Conservation (phyloP, 2,888 invertebrate species). For the Esperia sulphurella region DNA sequence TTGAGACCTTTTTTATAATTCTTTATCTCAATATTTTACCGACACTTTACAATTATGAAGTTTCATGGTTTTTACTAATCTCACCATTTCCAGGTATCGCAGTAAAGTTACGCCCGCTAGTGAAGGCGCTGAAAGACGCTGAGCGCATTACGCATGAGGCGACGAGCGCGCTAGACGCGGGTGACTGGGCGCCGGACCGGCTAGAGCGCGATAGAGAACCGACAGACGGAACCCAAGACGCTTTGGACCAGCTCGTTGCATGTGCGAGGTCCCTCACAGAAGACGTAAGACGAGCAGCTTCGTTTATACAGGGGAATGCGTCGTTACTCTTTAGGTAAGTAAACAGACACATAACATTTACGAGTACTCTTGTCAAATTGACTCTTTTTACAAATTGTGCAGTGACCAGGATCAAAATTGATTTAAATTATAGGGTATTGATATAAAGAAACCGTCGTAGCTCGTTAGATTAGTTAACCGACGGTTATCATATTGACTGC, state of each 20-base stretch:
- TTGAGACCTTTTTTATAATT: no score
- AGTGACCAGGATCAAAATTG: no score
- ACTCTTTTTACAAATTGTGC: no score
- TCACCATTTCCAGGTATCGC: constrained; percentile 70
- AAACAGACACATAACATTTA: no score
- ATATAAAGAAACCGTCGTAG: no score
- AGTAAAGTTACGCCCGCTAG: constrained; percentile 86
- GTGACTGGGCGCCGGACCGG: constrained; percentile 87
- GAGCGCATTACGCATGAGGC: constrained; percentile 89
- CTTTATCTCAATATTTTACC: no score
- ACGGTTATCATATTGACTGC: no score
- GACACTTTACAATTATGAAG: no score
- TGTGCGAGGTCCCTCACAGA: constrained; percentile 92
- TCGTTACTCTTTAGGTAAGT: constrained; percentile 85
- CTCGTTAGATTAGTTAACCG: no score
- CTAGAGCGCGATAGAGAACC: constrained; percentile 75
- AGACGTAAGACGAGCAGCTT: constrained; percentile 93
- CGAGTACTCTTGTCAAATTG: no score
- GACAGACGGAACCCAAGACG: constrained; percentile 84
- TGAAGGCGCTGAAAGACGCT: constrained; percentile 88
- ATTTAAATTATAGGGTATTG: no score
- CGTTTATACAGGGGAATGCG: constrained; percentile 93
- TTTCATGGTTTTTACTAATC: no score
- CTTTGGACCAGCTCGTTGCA: constrained; percentile 92
- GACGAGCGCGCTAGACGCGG: constrained; percentile 85